These are phyloP conservation scores for Callospermophilus lateralis DNA, from an alignment of 2,113 vertebrate species.

Conservation along the genomic window DNA sequence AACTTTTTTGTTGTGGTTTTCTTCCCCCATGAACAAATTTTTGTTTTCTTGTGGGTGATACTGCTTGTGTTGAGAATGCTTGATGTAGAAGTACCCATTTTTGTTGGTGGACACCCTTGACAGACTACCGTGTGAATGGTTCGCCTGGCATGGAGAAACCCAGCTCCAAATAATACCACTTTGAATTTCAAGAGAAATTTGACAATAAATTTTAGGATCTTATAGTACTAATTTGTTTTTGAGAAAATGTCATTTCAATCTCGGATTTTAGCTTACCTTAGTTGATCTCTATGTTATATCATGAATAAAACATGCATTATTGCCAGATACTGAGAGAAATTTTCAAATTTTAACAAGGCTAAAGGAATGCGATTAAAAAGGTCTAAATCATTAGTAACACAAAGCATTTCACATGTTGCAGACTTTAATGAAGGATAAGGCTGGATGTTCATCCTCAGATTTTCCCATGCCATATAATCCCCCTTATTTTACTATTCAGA, in stretches of 20 bases:
- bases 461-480: background rate
- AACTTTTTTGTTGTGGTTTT: background rate
- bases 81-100: background rate
- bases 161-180: background rate
- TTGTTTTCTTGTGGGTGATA: background rate
- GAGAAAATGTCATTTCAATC: background rate
- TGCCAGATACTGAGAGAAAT: background rate
- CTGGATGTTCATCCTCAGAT: background rate
- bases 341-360: background rate
- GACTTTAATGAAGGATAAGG: background rate
- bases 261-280: slow-evolving; percentile 28
- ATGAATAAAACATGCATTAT: background rate
- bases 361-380: background rate
- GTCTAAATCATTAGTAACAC: background rate
- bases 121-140: background rate
- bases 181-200: background rate
- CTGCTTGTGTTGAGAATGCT: background rate
- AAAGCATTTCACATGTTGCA: background rate
- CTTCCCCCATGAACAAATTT: background rate
- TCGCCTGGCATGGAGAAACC: background rate
- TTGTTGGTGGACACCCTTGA: background rate
- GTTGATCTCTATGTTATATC: background rate
- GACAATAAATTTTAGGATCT: background rate
- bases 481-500: background rate
- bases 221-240: background rate